Percentiles rank a stretch among this genome's conserved stretches.
phyloP scores from a whole-genome alignment of 2,113 vertebrate species.

The Calonectris borealis region DNA sequence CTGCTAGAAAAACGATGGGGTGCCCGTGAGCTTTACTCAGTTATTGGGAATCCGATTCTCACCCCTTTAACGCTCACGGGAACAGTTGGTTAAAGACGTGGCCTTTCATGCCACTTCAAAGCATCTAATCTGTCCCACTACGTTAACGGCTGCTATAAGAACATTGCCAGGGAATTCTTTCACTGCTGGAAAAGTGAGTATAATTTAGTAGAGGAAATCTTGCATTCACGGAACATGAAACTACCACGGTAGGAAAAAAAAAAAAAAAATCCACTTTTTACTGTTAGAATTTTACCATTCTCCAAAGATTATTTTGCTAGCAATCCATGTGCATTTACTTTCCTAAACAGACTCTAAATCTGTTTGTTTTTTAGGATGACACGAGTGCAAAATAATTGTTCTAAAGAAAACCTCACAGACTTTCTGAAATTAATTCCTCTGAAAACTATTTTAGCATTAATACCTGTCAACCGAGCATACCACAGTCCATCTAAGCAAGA shows the following conservation, averaged over 20 bases:
- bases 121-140: neutral
- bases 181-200: neutral
- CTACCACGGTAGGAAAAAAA: neutral
- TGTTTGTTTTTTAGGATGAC: neutral
- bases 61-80: neutral
- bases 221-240: neutral
- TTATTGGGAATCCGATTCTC: neutral
- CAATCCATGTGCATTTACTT: neutral
- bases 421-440: constrained; percentile 27
- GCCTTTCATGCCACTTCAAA: constrained; percentile 37
- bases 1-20: neutral
- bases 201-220: neutral
- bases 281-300: neutral
- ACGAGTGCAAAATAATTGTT: neutral
- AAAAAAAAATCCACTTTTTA: neutral
- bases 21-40: neutral
- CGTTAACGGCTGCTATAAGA: neutral
- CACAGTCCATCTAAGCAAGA: neutral
- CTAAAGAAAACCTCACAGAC: neutral
- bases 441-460: constrained; percentile 26
- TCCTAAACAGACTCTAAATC: neutral
- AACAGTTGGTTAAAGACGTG: neutral
- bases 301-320: neutral
- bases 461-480: neutral
- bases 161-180: neutral